Evolutionary conservation across 2,888 invertebrate genomes (phyloP).

Genomic region (Noctua janthina): DNA sequence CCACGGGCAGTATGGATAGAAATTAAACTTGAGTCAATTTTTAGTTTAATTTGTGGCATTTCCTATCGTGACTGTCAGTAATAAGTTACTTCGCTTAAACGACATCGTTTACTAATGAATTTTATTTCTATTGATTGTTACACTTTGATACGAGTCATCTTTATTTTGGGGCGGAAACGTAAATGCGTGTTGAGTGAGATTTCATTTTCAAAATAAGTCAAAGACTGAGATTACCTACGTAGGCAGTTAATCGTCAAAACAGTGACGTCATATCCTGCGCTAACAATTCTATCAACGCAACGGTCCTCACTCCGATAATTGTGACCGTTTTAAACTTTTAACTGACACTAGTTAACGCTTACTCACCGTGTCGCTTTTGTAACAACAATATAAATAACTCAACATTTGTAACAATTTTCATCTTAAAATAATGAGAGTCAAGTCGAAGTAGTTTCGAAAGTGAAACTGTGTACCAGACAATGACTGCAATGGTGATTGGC

Average conservation of each 20-base stretch:
- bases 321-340: conserved; percentile 59
- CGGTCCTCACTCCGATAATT: conserved; percentile 64
- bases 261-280: conserved; percentile 68
- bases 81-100: background rate
- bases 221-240: conserved; percentile 43
- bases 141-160: background rate
- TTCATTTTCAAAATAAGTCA: conserved; percentile 19
- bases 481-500: conserved; percentile 35
- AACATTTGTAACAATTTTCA: conserved; percentile 27
- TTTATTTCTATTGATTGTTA: background rate
- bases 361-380: conserved; percentile 46
- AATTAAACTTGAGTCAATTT: background rate
- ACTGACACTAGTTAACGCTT: conserved; percentile 57
- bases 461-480: conserved; percentile 54
- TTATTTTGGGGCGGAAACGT: conserved; percentile 1
- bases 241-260: conserved; percentile 56
- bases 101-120: background rate
- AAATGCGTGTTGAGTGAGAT: conserved; percentile 8
- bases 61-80: background rate
- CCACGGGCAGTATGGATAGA: conserved; percentile 5
- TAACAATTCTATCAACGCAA: conserved; percentile 57
- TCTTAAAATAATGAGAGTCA: conserved; percentile 49
- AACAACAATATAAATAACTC: conserved; percentile 36
- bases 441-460: conserved; percentile 62
- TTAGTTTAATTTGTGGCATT: background rate